phyloP scores from a whole-genome alignment of 2,797 vertebrate genomes.

The Danio tinwini region DNA sequence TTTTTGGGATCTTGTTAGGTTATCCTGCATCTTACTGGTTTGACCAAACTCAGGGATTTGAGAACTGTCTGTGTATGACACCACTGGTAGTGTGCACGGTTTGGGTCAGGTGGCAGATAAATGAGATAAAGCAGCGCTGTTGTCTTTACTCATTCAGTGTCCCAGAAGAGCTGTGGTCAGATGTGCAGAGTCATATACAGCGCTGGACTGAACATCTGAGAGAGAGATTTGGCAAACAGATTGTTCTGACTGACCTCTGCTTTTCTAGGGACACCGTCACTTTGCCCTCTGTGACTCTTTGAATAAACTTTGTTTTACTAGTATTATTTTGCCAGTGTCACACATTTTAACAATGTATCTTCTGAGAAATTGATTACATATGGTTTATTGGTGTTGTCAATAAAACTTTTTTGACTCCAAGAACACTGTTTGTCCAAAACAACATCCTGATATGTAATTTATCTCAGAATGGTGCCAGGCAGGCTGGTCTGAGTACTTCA shows the following conservation, averaged over 20 bases:
- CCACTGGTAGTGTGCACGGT: constrained; percentile 83
- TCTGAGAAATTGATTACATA: neutral
- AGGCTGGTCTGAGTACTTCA: too few relatives aligned
- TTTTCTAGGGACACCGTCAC: constrained; percentile 80
- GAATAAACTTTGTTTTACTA: constrained; percentile 16
- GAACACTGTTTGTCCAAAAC: neutral
- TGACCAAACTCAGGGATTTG: constrained; percentile 69
- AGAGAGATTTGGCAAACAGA: constrained; percentile 78
- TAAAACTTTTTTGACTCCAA: neutral
- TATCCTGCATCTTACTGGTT: constrained; percentile 90
- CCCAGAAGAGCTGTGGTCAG: constrained; percentile 78
- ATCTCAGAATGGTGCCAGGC: neutral
- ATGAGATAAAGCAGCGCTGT: constrained; percentile 63
- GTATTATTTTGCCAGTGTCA: neutral
- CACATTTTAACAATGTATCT: neutral
- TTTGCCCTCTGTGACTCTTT: constrained; percentile 83
- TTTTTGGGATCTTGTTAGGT: constrained; percentile 88
- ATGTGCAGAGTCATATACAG: constrained; percentile 69
- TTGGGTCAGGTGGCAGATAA: constrained; percentile 73
- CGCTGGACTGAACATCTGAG: constrained; percentile 79
- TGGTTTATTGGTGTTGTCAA: neutral
- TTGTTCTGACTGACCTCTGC: constrained; percentile 79
- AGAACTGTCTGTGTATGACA: constrained; percentile 87
- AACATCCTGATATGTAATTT: neutral
- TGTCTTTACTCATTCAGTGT: constrained; percentile 91